phyloP scores from a whole-genome alignment of 1,140 invertebrate species.

The Leptinotarsa undecemlineata region DNA sequence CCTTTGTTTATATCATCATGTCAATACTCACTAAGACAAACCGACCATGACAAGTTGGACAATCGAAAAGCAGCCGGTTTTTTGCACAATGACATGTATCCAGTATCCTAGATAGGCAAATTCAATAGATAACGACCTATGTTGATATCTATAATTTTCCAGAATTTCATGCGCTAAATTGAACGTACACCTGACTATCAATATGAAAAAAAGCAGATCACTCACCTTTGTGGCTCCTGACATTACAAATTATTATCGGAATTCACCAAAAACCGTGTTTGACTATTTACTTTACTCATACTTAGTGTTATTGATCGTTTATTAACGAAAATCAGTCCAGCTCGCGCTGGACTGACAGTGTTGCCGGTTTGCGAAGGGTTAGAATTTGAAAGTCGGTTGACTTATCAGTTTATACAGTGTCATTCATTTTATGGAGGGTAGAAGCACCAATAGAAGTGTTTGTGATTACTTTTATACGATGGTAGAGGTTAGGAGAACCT shows the following conservation, averaged over 20 bases:
- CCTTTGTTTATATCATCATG: background rate
- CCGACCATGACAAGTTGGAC: background rate
- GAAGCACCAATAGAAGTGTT: no score
- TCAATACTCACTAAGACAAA: background rate
- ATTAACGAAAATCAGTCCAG: constrained; percentile 16
- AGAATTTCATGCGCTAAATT: background rate
- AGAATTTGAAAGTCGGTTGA: background rate
- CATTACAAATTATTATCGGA: constrained; percentile 13
- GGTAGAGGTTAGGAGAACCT: no score
- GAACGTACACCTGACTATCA: background rate
- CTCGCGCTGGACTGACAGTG: constrained; percentile 9
- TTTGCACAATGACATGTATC: background rate
- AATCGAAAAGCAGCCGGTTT: background rate
- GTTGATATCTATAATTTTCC: background rate
- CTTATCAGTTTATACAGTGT: no score
- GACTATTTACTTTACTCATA: constrained; percentile 5
- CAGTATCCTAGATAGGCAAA: background rate
- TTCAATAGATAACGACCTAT: background rate
- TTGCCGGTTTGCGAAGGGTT: constrained; percentile 11
- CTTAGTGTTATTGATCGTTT: constrained; percentile 25
- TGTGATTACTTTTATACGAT: no score
- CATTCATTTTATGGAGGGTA: no score
- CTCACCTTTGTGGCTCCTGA: constrained; percentile 14
- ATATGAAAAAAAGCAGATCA: background rate
- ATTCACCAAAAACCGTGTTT: background rate